These are phyloP conservation scores for Scopus umbretta DNA, from an alignment of 2,113 vertebrate species.

Conservation along the genomic window DNA sequence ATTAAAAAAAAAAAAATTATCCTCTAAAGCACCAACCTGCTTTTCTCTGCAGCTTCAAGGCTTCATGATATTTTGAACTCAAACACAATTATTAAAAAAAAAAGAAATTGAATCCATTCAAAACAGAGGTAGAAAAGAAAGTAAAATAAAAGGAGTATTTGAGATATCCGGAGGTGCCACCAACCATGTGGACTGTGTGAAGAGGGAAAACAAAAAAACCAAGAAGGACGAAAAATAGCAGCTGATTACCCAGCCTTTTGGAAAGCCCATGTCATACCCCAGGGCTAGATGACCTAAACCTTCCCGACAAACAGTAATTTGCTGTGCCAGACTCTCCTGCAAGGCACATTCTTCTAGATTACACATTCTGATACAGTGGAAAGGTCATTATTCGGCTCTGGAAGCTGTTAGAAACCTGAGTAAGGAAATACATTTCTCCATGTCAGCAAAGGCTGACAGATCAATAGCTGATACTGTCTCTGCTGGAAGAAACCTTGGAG, in stretches of 20 bases:
- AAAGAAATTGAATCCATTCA: background rate
- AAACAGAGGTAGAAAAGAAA: background rate
- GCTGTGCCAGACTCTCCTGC: background rate
- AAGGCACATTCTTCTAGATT: background rate
- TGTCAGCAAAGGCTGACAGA: constrained; percentile 19
- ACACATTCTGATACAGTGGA: background rate
- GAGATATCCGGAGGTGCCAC: background rate
- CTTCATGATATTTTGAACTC: background rate
- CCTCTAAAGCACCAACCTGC: background rate
- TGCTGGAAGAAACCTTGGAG: background rate
- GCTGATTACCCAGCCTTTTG: background rate
- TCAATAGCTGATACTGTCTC: constrained; percentile 40
- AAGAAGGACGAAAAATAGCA: background rate
- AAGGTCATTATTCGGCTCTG: constrained; percentile 23
- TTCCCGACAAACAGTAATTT: background rate
- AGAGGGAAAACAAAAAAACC: background rate
- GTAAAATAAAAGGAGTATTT: background rate
- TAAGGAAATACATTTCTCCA: constrained; percentile 32
- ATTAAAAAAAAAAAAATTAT: background rate
- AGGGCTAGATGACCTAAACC: background rate
- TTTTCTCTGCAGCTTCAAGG: background rate
- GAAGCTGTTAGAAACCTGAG: constrained; percentile 35
- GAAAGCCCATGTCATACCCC: background rate
- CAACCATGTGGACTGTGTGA: background rate
- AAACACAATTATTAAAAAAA: background rate